Evolutionary conservation across 2,113 vertebrate genomes (phyloP).

Genomic region (Galeopterus variegatus): DNA sequence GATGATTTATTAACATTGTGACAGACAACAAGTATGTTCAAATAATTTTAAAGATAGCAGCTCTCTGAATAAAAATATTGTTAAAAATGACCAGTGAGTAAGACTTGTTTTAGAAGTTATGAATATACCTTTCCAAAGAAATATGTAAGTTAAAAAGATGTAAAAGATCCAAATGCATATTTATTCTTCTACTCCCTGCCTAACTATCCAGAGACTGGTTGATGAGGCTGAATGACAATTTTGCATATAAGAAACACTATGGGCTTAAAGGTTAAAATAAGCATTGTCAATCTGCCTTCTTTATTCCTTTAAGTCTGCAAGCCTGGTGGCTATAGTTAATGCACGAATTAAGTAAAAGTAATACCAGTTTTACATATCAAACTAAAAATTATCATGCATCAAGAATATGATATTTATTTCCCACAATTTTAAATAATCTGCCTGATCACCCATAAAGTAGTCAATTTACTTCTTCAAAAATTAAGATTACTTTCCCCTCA

Average conservation of each 20-base stretch:
- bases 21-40: background rate
- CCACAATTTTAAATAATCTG: background rate
- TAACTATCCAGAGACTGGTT: background rate
- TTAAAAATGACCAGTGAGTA: background rate
- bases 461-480: background rate
- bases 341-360: background rate
- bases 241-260: background rate
- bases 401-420: background rate
- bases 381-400: background rate
- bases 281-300: background rate
- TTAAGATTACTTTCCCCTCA: background rate
- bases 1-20: background rate
- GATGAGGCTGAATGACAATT: background rate
- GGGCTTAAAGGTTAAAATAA: conserved; percentile 8
- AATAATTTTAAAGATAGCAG: conserved; percentile 52
- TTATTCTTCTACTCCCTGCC: background rate
- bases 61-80: background rate
- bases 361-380: background rate
- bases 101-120: background rate
- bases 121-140: background rate
- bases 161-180: background rate
- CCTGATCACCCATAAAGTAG: background rate
- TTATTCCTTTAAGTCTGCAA: background rate
- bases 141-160: background rate
- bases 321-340: background rate